A percentile compares a stretch with the other conserved stretches of the same genome.
Conservation (phyloP, 1,140 invertebrate species). For the Macrosteles quadrilineatus region DNA sequence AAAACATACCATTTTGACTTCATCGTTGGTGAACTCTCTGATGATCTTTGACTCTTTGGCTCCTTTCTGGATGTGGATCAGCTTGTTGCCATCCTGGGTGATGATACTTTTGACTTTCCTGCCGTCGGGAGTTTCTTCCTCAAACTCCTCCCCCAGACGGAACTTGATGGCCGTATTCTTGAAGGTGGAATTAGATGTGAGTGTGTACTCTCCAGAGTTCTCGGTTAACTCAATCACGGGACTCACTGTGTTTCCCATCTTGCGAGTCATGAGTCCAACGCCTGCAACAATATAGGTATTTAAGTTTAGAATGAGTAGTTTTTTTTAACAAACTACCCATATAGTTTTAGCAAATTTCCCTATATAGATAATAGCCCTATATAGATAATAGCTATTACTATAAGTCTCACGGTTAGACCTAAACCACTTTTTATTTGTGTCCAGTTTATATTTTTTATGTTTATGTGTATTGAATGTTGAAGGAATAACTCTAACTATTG, state of each 20-base stretch:
- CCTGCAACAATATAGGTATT: constrained; percentile 17
- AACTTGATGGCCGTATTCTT: constrained; percentile 79
- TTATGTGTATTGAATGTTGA: no score
- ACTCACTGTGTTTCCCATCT: constrained; percentile 71
- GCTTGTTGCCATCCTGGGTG: constrained; percentile 66
- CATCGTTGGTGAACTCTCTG: constrained; percentile 42
- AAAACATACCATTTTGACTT: constrained; percentile 43
- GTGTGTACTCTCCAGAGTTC: constrained; percentile 66
- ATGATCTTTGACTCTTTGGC: constrained; percentile 44
- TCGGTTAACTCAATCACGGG: constrained; percentile 74
- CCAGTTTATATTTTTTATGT: no score
- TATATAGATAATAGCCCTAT: no score
- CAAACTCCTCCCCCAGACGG: constrained; percentile 79
- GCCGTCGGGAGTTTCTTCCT: constrained; percentile 85
- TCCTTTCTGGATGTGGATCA: constrained; percentile 66
- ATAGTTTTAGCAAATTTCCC: no score
- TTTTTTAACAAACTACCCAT: no score
- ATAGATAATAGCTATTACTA: no score
- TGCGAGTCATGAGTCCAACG: constrained; percentile 73
- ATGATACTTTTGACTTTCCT: constrained; percentile 75
- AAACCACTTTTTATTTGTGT: no score
- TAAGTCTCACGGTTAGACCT: no score
- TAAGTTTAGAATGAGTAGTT: no score
- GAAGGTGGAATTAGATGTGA: constrained; percentile 81
- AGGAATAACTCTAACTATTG: no score